phyloP scores from a whole-genome alignment of 2,888 invertebrate species.

The Campopleginae sp. region DNA sequence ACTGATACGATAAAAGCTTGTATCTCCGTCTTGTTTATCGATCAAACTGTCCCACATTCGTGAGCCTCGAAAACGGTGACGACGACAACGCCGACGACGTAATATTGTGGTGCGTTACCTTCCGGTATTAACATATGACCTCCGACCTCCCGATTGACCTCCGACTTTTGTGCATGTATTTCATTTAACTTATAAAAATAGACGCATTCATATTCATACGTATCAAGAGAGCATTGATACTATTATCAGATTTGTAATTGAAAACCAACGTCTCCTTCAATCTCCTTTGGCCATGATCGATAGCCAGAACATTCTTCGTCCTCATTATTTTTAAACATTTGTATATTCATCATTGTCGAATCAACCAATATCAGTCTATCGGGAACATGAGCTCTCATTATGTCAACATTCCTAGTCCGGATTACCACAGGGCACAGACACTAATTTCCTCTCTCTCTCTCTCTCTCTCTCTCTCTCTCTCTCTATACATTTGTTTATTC shows the following conservation, averaged over 20 bases:
- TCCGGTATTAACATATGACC: conserved; percentile 53
- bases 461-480: no score
- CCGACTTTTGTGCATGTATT: neutral
- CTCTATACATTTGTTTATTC: neutral
- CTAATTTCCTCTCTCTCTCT: no score
- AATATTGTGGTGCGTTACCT: conserved; percentile 41
- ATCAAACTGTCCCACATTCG: conserved; percentile 76
- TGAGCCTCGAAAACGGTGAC: conserved; percentile 52
- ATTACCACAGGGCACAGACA: neutral
- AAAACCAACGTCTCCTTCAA: conserved; percentile 19
- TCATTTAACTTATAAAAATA: neutral
- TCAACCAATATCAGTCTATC: neutral
- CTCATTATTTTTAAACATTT: conserved; percentile 44
- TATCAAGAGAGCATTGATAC: conserved; percentile 8
- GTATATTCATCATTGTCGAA: conserved; percentile 30
- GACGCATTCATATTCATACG: neutral
- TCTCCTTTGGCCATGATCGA: conserved; percentile 37
- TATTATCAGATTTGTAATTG: conserved; percentile 32
- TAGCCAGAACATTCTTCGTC: conserved; percentile 32
- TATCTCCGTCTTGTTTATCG: conserved; percentile 67
- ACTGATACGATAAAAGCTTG: conserved; percentile 8
- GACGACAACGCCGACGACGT: conserved; percentile 10
- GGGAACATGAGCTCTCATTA: neutral
- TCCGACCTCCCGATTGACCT: conserved; percentile 33
- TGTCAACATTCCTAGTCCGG: neutral